These are phyloP conservation scores for Gobiocypris rarus DNA, from an alignment of 2,113 vertebrate species.

Conservation along the genomic window DNA sequence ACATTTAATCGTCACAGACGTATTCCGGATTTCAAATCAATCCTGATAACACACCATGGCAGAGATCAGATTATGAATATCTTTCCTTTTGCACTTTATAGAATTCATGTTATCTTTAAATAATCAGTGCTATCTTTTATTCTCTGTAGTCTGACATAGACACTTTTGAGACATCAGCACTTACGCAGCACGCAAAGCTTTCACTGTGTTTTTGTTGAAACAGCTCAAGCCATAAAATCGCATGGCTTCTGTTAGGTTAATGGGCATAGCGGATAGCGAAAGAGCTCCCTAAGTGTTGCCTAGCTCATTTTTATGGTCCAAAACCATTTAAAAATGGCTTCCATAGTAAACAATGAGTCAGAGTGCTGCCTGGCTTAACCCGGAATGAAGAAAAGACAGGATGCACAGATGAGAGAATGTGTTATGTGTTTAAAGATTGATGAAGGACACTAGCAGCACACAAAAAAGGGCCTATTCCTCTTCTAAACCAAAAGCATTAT, in stretches of 20 bases:
- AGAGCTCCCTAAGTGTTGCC: slow-evolving; percentile 36
- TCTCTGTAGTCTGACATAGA: neutral
- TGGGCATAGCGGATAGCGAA: slow-evolving; percentile 27
- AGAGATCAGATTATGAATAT: neutral
- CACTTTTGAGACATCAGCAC: slow-evolving; percentile 10
- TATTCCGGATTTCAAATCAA: neutral
- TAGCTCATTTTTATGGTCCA: slow-evolving; percentile 20
- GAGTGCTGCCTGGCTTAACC: slow-evolving; percentile 19
- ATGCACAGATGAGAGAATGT: slow-evolving; percentile 20
- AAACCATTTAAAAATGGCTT: slow-evolving; percentile 34
- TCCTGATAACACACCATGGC: neutral
- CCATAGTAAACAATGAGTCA: neutral
- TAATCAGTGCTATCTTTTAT: slow-evolving; percentile 7
- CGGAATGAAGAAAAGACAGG: slow-evolving; percentile 24
- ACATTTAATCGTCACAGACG: neutral
- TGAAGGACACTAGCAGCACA: slow-evolving; percentile 12
- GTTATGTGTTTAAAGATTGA: slow-evolving; percentile 19
- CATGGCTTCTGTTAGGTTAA: slow-evolving; percentile 9
- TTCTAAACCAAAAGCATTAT: neutral
- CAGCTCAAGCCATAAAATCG: slow-evolving; percentile 47
- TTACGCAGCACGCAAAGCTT: neutral
- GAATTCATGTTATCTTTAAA: neutral
- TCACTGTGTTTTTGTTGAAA: slow-evolving; percentile 14
- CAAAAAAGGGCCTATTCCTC: neutral
- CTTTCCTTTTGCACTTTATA: neutral